Conservation (phyloP, 2,797 vertebrate species). For the Agapornis canus region DNA sequence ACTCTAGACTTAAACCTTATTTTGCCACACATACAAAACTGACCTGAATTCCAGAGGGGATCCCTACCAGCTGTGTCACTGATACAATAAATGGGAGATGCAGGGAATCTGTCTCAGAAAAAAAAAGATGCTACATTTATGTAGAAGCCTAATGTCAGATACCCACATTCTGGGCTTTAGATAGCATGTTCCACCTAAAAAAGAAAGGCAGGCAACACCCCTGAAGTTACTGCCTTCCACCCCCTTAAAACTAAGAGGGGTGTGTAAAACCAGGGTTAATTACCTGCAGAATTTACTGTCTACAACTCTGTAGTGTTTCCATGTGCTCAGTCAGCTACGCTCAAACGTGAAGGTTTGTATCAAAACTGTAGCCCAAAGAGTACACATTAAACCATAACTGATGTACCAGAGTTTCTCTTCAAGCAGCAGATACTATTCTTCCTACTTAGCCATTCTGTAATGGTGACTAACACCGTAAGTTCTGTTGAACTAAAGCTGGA, state of each 20-base stretch:
- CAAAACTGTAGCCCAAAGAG: not conserved
- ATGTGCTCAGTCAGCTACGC: not conserved
- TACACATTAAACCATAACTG: not conserved
- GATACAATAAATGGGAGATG: not conserved
- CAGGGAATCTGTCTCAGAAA: not conserved
- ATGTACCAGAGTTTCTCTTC: not conserved
- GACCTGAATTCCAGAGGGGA: not conserved
- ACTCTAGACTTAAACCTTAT: not conserved
- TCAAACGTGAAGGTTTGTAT: not conserved
- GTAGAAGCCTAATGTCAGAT: not conserved
- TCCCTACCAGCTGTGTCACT: not conserved
- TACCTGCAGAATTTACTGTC: not conserved
- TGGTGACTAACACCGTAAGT: not conserved
- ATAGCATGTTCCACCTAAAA: not conserved
- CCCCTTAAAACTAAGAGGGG: not conserved
- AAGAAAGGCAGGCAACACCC: not conserved
- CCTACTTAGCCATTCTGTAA: not conserved
- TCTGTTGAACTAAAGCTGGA: not conserved
- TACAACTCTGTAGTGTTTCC: not conserved
- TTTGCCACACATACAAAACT: not conserved
- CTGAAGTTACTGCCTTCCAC: not conserved
- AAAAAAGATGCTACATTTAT: not conserved
- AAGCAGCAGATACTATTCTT: not conserved
- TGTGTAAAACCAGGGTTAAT: not conserved
- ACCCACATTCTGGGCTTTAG: not conserved